Percentiles rank a stretch among this genome's conserved stretches.
These are phyloP conservation scores for Simalia tracyae DNA, from an alignment of 2,797 vertebrate species.

Conservation along the genomic window DNA sequence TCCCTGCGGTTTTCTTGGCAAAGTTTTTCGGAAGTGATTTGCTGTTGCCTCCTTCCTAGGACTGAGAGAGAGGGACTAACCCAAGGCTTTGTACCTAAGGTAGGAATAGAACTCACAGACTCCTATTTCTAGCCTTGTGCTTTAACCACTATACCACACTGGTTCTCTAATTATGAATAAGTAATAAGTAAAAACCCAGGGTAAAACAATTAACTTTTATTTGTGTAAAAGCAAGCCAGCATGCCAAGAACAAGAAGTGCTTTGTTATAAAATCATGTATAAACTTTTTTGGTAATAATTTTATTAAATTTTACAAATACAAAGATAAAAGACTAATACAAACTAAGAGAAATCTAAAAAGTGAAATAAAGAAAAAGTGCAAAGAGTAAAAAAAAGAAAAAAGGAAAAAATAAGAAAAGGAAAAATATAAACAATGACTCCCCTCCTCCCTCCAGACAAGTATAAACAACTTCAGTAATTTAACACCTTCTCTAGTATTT, in stretches of 20 bases:
- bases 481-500: no score
- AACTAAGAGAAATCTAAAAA: no score
- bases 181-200: not conserved
- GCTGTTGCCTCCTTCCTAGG: not conserved
- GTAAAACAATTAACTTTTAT: constrained; percentile 6
- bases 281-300: not conserved
- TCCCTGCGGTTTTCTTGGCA: not conserved
- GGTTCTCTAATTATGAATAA: not conserved
- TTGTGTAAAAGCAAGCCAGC: not conserved
- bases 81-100: not conserved
- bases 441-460: no score
- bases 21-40: not conserved
- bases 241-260: not conserved
- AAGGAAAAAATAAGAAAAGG: no score
- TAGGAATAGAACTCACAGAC: not conserved
- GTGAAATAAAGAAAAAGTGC: no score
- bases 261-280: not conserved
- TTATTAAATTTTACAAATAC: no score
- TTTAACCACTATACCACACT: not conserved
- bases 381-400: no score
- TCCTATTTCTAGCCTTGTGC: not conserved
- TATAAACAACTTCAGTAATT: no score
- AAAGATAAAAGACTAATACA: no score
- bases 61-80: not conserved
- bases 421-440: no score